These are phyloP conservation scores for Morus bassanus DNA, from an alignment of 2,797 vertebrate species.

Conservation along the genomic window DNA sequence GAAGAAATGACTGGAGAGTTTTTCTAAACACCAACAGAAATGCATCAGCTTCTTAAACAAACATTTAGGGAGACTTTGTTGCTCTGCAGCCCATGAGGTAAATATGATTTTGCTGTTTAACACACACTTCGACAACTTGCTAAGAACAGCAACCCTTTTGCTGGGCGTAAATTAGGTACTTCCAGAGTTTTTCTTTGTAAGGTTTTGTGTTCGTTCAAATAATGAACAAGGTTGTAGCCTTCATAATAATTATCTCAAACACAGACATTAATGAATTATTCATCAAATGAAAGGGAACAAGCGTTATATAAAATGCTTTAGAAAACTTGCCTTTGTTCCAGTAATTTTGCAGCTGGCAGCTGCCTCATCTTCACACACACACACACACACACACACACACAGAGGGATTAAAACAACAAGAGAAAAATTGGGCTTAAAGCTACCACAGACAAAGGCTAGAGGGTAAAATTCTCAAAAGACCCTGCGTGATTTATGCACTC, in stretches of 20 bases:
- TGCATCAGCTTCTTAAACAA: background rate
- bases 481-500: background rate
- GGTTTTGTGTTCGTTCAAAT: slow-evolving; percentile 5
- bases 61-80: background rate
- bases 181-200: background rate
- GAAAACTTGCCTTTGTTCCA: slow-evolving; percentile 42
- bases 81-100: background rate
- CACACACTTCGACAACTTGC: background rate
- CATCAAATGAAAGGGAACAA: slow-evolving; percentile 40
- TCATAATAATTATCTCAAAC: slow-evolving; percentile 28
- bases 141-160: background rate
- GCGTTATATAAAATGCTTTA: slow-evolving; percentile 18
- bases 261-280: slow-evolving; percentile 53
- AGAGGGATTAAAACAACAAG: background rate
- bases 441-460: background rate
- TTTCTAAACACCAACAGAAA: background rate
- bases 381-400: background rate
- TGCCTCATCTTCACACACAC: slow-evolving; percentile 9
- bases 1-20: background rate
- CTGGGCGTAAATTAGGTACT: background rate
- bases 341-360: slow-evolving; percentile 54
- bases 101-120: background rate
- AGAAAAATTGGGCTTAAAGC: background rate
- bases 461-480: background rate
- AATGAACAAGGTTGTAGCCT: slow-evolving; percentile 24